These are phyloP conservation scores for Anas platyrhynchos DNA, from an alignment of 2,113 vertebrate genomes.

Conservation along the genomic window DNA sequence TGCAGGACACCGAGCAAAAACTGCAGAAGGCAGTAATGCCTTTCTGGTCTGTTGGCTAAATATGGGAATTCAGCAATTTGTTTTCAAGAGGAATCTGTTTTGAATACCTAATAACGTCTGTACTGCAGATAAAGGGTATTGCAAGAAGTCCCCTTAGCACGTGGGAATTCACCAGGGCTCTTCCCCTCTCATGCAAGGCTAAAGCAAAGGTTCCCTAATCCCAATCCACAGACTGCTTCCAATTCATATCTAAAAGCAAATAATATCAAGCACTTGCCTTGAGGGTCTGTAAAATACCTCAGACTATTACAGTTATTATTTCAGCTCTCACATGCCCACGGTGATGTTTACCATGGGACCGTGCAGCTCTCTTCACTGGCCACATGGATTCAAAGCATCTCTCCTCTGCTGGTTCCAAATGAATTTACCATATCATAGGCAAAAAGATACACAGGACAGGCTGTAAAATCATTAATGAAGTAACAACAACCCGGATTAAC, in stretches of 20 bases:
- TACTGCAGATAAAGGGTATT: neutral
- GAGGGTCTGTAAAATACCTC: neutral
- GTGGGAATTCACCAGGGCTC: neutral
- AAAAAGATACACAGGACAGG: neutral
- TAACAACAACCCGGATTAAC: neutral
- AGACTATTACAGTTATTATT: neutral
- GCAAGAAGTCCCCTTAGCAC: neutral
- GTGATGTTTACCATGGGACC: neutral
- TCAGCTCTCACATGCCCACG: neutral
- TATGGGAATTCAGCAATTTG: neutral
- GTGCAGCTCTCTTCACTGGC: accelerated
- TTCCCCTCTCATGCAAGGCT: neutral
- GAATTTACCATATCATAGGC: neutral
- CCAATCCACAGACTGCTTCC: neutral
- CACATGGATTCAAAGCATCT: neutral
- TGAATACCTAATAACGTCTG: neutral
- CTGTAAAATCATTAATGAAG: neutral
- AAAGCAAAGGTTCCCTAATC: accelerated
- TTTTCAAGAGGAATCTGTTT: neutral
- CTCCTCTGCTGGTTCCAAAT: neutral
- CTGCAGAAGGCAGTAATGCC: neutral
- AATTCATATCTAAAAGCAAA: neutral
- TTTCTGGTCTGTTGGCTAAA: neutral
- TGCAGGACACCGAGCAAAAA: neutral
- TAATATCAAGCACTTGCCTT: neutral